Evolutionary conservation across 2,888 invertebrate genomes (phyloP), one percentile per base, ranked within the genome.

Genomic region (Melanargia galathea): DNA sequence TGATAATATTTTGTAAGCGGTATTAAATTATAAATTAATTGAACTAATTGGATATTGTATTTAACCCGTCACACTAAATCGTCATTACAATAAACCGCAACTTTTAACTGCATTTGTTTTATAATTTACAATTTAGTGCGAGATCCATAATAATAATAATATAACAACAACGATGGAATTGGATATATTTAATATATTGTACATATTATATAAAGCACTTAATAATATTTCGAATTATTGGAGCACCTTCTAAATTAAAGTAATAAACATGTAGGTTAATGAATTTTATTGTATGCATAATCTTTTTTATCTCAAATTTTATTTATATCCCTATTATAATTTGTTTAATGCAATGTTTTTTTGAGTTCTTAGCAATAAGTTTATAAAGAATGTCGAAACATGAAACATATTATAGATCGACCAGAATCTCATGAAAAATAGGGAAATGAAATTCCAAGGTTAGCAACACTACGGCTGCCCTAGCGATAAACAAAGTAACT

Each of bases 1-100:
- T 73, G 73, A 74, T 73, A 76, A 71, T 74, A 74, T 71, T 72
- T 70, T 56, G 58, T 69, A 69, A 66, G 68, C 54, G 49, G 45
- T 77, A n/a, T 26, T 52, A 38, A 61, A 51, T 52, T 57, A 20
- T 57, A 57, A 46, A 16, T 35, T 30, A 20, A 60, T 30, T 48
- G 49, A 55, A 16, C 45, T 30, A 46, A 63, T 20, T 58, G 33
- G 30, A 46, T 35, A 48, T 48, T 33, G 48, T 35, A 13, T 48
- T 24, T 48, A 11, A 48, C n/a, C 35, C n/a, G 10, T 57, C 30
- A 38, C 26, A 38, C 24, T 22, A 13, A 45, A 8, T 49, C 18
- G 43, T 54, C 16, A 11, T 20, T 49, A 24, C 11, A 43, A 26
- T 16, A 46, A 43, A 26, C 26, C 13, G 55, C 60, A 61, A 35